Evolutionary conservation across 2,888 invertebrate species (phyloP), one percentile per base, ranked within the genome.

Genomic region (Chaitophorus viminalis): DNA sequence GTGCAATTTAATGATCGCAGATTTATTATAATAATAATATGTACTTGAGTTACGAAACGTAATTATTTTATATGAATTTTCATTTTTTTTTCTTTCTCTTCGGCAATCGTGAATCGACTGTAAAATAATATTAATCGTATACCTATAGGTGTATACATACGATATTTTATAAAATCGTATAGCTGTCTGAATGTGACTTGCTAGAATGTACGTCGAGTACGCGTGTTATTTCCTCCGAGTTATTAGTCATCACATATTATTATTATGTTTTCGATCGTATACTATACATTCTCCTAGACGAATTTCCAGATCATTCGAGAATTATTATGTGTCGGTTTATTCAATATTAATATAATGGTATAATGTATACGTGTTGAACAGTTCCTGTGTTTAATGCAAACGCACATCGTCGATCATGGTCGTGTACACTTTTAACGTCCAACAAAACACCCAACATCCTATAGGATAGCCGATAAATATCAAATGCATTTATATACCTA

Each of bases 181-280:
- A 31, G 70, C 29, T 70, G 70, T 70, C 70, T 29, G 70, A 70
- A 70, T 70, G 70, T 70, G 70, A 70, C 70, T 70, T 70, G 70
- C 70, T 70, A 70, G 29, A 70, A 70, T 70, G n/a, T n/a, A 29
- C 70, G 29, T 29, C 29, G 70, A 70, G 70, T 70, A 29, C 60
- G 14, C 68, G 17, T 31, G 70, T 70, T 70, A 70, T 70, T 70
- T 29, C 70, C 29, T 70, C 70, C 70, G 60, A 25, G 25, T 21
- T 60, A 60, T 60, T 60, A 60, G 60, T 70, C 17, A 29, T 70
- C 29, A 14, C 46, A 70, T 70, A 29, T 68, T 31, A 68, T 60
- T 46, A 60, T 68, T 68, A 68, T 68, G 25, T 60, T 2, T 70
- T 17, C 29, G 70, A 70, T 70, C 70, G 31, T 14, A 65, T 29